Evolutionary conservation across 2,888 invertebrate species (phyloP).

Genomic region (Synergus gifuensis): DNA sequence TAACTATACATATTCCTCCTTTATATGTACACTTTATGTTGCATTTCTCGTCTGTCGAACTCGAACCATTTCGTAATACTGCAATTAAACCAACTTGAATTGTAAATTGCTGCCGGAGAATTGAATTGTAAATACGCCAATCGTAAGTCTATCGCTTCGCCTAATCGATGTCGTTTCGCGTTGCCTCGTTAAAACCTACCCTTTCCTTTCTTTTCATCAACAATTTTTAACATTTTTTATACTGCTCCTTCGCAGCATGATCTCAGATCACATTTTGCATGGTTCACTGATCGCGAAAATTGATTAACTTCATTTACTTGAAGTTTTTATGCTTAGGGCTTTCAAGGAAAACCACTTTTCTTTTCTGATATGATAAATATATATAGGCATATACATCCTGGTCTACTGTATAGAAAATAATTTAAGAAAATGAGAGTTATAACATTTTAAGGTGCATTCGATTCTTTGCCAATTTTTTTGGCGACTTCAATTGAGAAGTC

Average conservation of each 20-base stretch:
- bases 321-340: not conserved
- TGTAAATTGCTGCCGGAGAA: not conserved
- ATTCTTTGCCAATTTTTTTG: not conserved
- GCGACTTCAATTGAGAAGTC: not conserved
- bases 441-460: not conserved
- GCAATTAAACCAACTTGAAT: constrained; percentile 48
- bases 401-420: not conserved
- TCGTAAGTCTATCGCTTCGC: constrained; percentile 40
- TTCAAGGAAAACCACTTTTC: constrained; percentile 16
- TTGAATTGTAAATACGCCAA: constrained; percentile 48
- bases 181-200: constrained; percentile 43
- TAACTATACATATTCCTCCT: constrained; percentile 30
- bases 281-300: constrained; percentile 20
- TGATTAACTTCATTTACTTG: constrained; percentile 35
- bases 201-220: not conserved
- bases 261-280: not conserved
- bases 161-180: constrained; percentile 1
- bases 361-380: not conserved
- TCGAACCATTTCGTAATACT: constrained; percentile 53
- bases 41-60: constrained; percentile 50
- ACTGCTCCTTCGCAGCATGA: not conserved
- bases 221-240: not conserved
- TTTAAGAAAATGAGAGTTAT: too few species aligned
- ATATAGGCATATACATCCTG: not conserved
- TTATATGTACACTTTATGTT: not conserved